Percentiles rank a stretch among this genome's conserved stretches.
These are phyloP conservation scores for Colossoma macropomum DNA, from an alignment of 2,113 vertebrate genomes.

Conservation along the genomic window DNA sequence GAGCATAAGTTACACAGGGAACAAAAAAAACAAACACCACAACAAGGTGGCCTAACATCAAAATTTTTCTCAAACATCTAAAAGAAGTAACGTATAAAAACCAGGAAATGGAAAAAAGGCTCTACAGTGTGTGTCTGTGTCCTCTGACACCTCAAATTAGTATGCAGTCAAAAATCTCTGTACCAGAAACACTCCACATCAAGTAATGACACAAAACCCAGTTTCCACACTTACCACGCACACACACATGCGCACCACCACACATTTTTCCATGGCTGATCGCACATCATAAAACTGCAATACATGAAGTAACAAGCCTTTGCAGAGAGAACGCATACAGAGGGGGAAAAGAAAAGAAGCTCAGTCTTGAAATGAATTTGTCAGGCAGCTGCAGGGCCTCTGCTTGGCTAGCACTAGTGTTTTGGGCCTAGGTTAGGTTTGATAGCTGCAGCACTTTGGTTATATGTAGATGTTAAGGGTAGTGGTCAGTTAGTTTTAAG, in stretches of 20 bases:
- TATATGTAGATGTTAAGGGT: constrained; percentile 4
- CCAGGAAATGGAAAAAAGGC: neutral
- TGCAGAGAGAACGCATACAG: constrained; percentile 1
- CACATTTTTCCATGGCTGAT: constrained; percentile 26
- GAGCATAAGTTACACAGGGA: neutral
- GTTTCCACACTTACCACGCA: neutral
- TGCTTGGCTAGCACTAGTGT: neutral
- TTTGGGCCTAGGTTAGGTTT: neutral
- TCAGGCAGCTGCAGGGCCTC: neutral
- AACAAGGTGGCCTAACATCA: neutral
- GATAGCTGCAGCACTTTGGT: neutral
- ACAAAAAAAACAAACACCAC: neutral
- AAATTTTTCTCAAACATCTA: neutral
- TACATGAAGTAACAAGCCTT: constrained; percentile 37
- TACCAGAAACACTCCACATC: constrained; percentile 9
- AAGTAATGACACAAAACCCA: neutral
- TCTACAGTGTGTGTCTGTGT: neutral
- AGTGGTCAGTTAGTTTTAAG: neutral
- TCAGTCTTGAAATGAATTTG: neutral
- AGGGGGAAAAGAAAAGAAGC: neutral
- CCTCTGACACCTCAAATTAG: neutral
- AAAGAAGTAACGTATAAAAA: neutral
- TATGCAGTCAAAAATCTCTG: neutral
- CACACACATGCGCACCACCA: neutral
- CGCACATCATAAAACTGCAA: constrained; percentile 15